Percentiles rank a stretch among this genome's conserved stretches.
Evolutionary conservation across 2,113 vertebrate genomes (phyloP).

Genomic region (Dolichotis patagonum): DNA sequence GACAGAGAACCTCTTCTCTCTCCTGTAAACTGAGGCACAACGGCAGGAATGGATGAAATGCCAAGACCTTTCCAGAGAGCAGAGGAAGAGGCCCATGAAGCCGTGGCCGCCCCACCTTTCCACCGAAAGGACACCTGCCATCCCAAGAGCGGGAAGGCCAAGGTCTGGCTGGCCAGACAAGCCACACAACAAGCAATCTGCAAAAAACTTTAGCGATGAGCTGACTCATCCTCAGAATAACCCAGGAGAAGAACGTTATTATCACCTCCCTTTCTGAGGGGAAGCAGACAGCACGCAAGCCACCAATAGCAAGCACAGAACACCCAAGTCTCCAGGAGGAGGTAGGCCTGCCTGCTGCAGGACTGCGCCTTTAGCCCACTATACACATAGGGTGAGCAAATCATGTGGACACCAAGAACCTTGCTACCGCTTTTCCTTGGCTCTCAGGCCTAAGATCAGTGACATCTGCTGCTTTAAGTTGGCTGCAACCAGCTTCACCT

Average conservation of each 20-base stretch:
- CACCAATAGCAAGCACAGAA: background rate
- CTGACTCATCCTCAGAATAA: background rate
- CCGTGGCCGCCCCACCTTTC: background rate
- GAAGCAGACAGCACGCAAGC: background rate
- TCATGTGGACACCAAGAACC: background rate
- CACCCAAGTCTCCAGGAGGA: background rate
- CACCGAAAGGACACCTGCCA: background rate
- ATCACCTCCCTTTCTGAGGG: conserved; percentile 32
- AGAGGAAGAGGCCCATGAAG: background rate
- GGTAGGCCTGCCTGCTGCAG: background rate
- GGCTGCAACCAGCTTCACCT: background rate
- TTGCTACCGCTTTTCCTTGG: background rate
- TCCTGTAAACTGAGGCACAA: background rate
- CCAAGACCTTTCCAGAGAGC: background rate
- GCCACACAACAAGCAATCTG: background rate
- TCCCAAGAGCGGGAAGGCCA: background rate
- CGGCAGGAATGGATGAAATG: background rate
- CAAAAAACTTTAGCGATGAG: background rate
- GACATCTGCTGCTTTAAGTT: background rate
- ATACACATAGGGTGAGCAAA: background rate
- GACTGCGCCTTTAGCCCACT: background rate
- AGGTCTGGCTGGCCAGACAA: background rate
- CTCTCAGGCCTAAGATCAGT: background rate
- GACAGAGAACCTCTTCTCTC: background rate
- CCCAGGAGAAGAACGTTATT: background rate